Evolutionary conservation across 2,797 vertebrate species (phyloP).

Genomic region (Pseudopleuronectes americanus): DNA sequence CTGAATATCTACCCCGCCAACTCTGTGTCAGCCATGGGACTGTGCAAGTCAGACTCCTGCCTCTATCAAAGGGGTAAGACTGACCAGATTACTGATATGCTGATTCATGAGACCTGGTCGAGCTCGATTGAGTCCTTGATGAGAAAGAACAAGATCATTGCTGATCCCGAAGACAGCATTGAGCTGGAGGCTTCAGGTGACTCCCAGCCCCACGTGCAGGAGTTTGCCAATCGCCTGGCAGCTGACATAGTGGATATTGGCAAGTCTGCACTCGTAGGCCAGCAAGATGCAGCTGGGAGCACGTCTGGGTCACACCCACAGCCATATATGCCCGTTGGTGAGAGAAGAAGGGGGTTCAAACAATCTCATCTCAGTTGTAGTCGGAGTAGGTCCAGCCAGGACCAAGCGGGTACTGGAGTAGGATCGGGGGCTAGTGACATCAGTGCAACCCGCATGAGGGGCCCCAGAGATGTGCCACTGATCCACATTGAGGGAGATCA

Average conservation of each 20-base stretch:
- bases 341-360: slow-evolving; percentile 77
- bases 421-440: slow-evolving; percentile 50
- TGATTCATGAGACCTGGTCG: slow-evolving; percentile 97
- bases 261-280: slow-evolving; percentile 81
- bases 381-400: slow-evolving; percentile 68
- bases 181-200: slow-evolving; percentile 81
- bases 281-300: slow-evolving; percentile 79
- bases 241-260: slow-evolving; percentile 88
- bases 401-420: slow-evolving; percentile 60
- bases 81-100: slow-evolving; percentile 93
- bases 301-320: slow-evolving; percentile 51
- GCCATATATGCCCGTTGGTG: slow-evolving; percentile 68
- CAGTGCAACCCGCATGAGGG: slow-evolving; percentile 56
- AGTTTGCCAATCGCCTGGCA: slow-evolving; percentile 86
- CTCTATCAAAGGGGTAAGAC: slow-evolving; percentile 90
- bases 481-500: slow-evolving; percentile 97
- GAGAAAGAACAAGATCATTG: slow-evolving; percentile 97
- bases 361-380: slow-evolving; percentile 74
- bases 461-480: slow-evolving; percentile 91
- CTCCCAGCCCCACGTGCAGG: slow-evolving; percentile 84
- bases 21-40: slow-evolving; percentile 84
- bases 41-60: slow-evolving; percentile 97
- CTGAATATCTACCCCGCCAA: slow-evolving; percentile 86
- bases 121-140: slow-evolving; percentile 97
- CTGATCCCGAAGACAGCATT: slow-evolving; percentile 80